A percentile compares a stretch with the other conserved stretches of the same genome.
These are phyloP conservation scores for Hormaphis cornu DNA, from an alignment of 1,140 invertebrate species.

Conservation along the genomic window DNA sequence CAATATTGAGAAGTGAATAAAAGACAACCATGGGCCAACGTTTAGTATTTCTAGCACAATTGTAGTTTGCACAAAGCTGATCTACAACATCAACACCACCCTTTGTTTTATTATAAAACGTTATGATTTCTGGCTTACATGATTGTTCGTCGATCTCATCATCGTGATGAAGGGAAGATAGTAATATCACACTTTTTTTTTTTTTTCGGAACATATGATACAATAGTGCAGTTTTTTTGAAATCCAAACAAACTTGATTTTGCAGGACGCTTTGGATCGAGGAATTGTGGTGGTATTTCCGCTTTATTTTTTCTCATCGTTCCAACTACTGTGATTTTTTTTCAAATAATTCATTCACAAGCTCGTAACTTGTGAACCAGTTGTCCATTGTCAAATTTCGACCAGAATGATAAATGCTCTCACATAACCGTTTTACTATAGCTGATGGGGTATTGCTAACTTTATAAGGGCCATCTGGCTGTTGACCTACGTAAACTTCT, in stretches of 20 bases:
- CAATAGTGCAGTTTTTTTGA: conserved; percentile 25
- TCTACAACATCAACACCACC: conserved; percentile 43
- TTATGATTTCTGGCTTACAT: background rate
- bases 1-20: too few relatives aligned
- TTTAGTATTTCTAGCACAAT: conserved; percentile 39
- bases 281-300: conserved; percentile 39
- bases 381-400: conserved; percentile 41
- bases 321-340: too few relatives aligned
- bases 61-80: conserved; percentile 41
- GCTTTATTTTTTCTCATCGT: too few relatives aligned
- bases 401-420: conserved; percentile 36
- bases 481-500: conserved; percentile 37
- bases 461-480: conserved; percentile 11
- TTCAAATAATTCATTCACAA: too few relatives aligned
- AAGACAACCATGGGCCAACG: too few relatives aligned
- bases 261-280: conserved; percentile 2
- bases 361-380: conserved; percentile 40
- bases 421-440: conserved; percentile 18
- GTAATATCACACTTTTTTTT: conserved; percentile 39
- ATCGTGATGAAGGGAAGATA: conserved; percentile 38
- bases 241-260: conserved; percentile 3
- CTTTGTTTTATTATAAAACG: conserved; percentile 39
- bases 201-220: conserved; percentile 33
- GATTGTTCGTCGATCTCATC: conserved; percentile 34
- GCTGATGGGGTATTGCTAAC: conserved; percentile 30